Evolutionary conservation across 2,113 vertebrate genomes (phyloP).

Genomic region (Lanius collurio): DNA sequence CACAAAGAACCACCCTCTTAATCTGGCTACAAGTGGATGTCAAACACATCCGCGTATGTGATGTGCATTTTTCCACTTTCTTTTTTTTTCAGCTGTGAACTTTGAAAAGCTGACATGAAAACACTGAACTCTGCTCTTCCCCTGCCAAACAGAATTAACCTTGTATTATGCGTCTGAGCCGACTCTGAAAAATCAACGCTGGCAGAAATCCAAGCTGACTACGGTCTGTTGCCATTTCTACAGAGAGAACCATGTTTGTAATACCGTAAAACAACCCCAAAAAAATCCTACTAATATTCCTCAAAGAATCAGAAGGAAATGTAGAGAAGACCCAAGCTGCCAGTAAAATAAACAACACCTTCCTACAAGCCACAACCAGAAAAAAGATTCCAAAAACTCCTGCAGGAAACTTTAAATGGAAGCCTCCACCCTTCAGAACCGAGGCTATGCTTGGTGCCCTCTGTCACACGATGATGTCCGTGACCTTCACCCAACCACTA

Average conservation of each 20-base stretch:
- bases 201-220: not conserved
- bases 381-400: not conserved
- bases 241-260: not conserved
- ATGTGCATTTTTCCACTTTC: conserved; percentile 35
- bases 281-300: not conserved
- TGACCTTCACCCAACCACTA: not conserved
- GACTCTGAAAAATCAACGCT: not conserved
- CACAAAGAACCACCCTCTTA: conserved; percentile 44
- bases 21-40: conserved; percentile 30
- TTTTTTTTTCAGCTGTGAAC: not conserved
- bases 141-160: conserved; percentile 45
- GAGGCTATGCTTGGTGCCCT: accelerated
- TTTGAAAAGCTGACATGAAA: conserved; percentile 44
- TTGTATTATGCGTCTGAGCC: conserved; percentile 14
- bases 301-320: not conserved
- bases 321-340: not conserved
- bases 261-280: not conserved
- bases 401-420: not conserved
- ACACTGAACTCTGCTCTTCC: conserved; percentile 40
- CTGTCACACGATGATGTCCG: accelerated
- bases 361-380: not conserved
- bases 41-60: not conserved
- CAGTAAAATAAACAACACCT: not conserved
- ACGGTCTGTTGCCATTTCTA: not conserved
- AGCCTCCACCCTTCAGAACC: not conserved